These are phyloP conservation scores for Azorinus chamasolen DNA, from an alignment of 2,888 invertebrate species.

Conservation along the genomic window DNA sequence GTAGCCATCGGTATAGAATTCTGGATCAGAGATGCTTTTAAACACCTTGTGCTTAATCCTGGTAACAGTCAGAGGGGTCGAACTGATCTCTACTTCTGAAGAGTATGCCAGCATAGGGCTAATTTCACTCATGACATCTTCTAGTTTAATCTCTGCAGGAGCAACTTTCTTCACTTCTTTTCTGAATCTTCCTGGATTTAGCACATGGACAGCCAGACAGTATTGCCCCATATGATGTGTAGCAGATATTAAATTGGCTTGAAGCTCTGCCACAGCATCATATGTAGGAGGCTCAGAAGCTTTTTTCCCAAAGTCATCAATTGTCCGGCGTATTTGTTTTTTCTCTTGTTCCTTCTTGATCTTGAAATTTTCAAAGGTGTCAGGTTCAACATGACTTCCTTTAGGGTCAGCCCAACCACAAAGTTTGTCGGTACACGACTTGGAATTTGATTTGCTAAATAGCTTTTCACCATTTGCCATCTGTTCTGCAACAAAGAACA, in stretches of 20 bases:
- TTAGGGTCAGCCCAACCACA: slow-evolving; percentile 38
- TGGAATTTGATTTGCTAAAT: neutral
- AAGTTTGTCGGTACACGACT: slow-evolving; percentile 16
- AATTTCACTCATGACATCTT: slow-evolving; percentile 1
- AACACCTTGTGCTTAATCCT: neutral
- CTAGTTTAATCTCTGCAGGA: neutral
- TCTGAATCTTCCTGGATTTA: slow-evolving; percentile 7
- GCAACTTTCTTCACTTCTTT: neutral
- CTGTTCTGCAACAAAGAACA: slow-evolving; percentile 30
- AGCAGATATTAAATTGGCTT: slow-evolving; percentile 10
- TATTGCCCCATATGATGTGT: slow-evolving; percentile 36
- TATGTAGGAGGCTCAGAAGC: slow-evolving; percentile 14
- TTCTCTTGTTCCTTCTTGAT: slow-evolving; percentile 11
- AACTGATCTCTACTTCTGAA: neutral
- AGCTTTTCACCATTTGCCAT: slow-evolving; percentile 25
- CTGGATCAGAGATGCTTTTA: neutral
- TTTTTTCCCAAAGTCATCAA: neutral
- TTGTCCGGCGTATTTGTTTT: slow-evolving; percentile 10
- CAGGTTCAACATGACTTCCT: slow-evolving; percentile 16
- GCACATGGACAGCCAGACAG: slow-evolving; percentile 26
- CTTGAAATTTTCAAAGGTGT: slow-evolving; percentile 10
- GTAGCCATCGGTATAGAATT: too few species aligned
- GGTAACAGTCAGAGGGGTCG: slow-evolving; percentile 6
- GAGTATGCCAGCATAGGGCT: neutral
- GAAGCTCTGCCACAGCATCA: slow-evolving; percentile 26